Evolutionary conservation across 2,888 invertebrate genomes (phyloP), one percentile per base, ranked within the genome.

Genomic region (Plutella xylostella): DNA sequence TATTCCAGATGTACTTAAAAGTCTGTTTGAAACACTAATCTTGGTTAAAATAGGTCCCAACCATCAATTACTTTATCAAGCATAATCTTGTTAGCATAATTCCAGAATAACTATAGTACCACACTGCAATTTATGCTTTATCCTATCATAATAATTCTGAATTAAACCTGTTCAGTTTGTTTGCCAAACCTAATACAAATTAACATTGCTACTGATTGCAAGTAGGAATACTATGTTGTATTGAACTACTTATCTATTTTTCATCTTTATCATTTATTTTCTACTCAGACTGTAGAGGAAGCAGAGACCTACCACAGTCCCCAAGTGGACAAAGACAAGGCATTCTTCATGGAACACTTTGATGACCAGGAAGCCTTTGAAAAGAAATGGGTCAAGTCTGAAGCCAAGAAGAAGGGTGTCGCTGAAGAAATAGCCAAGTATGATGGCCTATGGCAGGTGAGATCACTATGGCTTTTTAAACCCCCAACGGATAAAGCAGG

Each of bases 361-460:
- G 96, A 97, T 71, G 88, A 94, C 65, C 68, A 80, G 31, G 85
- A 85, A 9, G 80, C 84, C 14, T 94, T 95, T 56, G 88, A 89
- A 41, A 90, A 90, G 58, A 88, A 86, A 42, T 98, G 98, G 98
- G 82, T 93, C 1, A 86, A 89, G 53, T 98, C 98, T 0, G 88
- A 93, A 65, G 95, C 98, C 1, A 96, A 94, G 69, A 98, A 98
- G 70, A 94, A 96, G 54, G 90, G 88, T 43, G 89, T 84, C 1
- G 94, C 96, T 55, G 96, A 96, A 50, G 91, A 92, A 43, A 92
- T 97, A 48, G 92, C 97, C 11, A 97, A 97, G 80, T 98, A 98
- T 75, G 96, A 98, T 79, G 98, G 97, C 63, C 84, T 85, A 55
- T 91, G 91, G 91, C 77, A 79, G 65, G 85, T 84, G 51, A 63